Evolutionary conservation across 1,140 invertebrate species (phyloP).

Genomic region (Nasonia longicornis): DNA sequence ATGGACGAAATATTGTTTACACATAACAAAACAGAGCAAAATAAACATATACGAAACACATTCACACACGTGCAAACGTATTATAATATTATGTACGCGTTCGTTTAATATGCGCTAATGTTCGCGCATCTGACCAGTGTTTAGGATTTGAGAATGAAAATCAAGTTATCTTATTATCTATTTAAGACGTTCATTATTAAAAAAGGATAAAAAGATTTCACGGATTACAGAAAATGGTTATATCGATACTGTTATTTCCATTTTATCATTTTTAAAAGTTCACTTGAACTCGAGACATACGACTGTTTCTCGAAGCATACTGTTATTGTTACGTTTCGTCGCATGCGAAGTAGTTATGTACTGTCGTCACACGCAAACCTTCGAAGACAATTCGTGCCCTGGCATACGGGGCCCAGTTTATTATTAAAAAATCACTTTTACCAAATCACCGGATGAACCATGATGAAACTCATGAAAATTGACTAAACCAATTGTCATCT

Average conservation of each 20-base stretch:
- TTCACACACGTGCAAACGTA: conserved; percentile 36
- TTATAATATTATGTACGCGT: conserved; percentile 43
- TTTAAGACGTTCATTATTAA: conserved; percentile 41
- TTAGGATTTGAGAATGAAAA: conserved; percentile 53
- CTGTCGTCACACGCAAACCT: conserved; percentile 20
- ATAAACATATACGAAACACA: conserved; percentile 39
- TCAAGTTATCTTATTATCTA: conserved; percentile 48
- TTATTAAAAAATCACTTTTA: conserved; percentile 31
- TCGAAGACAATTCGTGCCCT: conserved; percentile 27
- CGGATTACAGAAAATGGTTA: conserved; percentile 24
- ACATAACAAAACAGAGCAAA: conserved; percentile 38
- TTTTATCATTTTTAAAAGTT: conserved; percentile 40
- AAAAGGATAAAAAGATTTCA: conserved; percentile 4
- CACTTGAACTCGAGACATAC: conserved; percentile 31
- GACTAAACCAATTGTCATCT: conserved; percentile 37
- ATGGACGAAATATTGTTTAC: conserved; percentile 45
- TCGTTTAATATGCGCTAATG: conserved; percentile 33
- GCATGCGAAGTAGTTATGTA: conserved; percentile 41
- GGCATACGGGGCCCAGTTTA: conserved; percentile 2
- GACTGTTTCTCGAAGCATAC: conserved; percentile 41
- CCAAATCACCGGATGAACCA: conserved; percentile 13
- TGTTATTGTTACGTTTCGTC: conserved; percentile 44
- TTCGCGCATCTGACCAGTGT: conserved; percentile 47
- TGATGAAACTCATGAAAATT: conserved; percentile 17
- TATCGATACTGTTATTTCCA: conserved; percentile 36